Evolutionary conservation across 2,888 invertebrate species (phyloP).

Genomic region (Tipula lateralis): DNA sequence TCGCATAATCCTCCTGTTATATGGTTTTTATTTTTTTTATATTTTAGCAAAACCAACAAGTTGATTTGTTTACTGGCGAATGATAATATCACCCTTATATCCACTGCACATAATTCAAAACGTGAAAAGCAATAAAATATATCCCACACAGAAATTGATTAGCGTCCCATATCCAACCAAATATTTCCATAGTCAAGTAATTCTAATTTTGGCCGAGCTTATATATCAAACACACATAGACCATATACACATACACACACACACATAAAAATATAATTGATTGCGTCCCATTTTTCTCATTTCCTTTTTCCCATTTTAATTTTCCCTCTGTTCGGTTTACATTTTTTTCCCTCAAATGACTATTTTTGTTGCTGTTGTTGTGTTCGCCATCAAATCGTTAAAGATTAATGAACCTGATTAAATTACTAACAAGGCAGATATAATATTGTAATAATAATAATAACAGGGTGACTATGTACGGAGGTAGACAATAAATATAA

Average conservation of each 20-base stretch:
- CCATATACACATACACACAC: not conserved
- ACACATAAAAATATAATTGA: not conserved
- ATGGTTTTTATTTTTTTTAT: no score
- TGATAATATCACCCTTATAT: not conserved
- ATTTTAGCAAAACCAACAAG: not conserved
- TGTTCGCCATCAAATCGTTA: not conserved
- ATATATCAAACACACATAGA: no score
- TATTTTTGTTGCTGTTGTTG: not conserved
- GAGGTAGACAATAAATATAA: not conserved
- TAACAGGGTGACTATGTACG: not conserved
- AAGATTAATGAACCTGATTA: constrained; percentile 24
- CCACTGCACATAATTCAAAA: not conserved
- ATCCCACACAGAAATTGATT: not conserved
- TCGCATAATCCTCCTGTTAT: not conserved
- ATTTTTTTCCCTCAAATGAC: not conserved
- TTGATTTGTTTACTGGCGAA: not conserved
- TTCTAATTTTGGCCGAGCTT: not conserved
- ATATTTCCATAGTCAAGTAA: not conserved
- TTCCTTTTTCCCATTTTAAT: constrained; percentile 7
- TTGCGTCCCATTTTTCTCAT: constrained; percentile 1
- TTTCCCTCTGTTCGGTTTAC: not conserved
- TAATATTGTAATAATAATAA: not conserved
- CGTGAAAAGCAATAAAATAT: not conserved
- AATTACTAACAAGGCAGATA: constrained; percentile 19
- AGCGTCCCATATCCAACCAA: not conserved